Evolutionary conservation across 2,113 vertebrate species (phyloP), one percentile per base, ranked within the genome.

Genomic region (Nannospalax galili): DNA sequence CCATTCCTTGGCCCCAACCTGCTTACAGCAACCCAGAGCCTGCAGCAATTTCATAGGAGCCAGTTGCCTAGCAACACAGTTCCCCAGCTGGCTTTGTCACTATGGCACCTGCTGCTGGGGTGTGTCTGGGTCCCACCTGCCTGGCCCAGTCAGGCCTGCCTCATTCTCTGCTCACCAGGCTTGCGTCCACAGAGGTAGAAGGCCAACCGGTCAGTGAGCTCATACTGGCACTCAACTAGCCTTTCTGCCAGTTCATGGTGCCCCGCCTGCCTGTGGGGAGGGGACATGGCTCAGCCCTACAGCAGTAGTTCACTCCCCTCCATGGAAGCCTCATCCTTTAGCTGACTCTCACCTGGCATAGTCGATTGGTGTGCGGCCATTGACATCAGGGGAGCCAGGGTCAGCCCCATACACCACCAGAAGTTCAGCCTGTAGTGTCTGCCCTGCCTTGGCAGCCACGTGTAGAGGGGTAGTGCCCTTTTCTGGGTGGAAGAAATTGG

Each of bases 401-500:
- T 99, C 99, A 0, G 99, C 99, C 0, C 99, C 99, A 0, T 99
- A 99, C 5, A 99, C 99, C 62, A 99, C 99, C 6, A 99, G 98
- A 90, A 99, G 98, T 98, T 99, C 99, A 0, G 99, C 99, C 97
- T 99, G 99, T 90, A 99, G 98, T 60, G 99, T 99, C 98, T 99
- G 99, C 1, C 99, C 99, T 0, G 99, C 99, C 96, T 99, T 99
- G 96, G 99, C 99, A 0, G 99, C 99, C 84, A 99, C 99, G 0
- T 99, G 99, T 90, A 99, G 97, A 0, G 99, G 99, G 0, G 99
- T 99, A 42, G 99, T 99, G 93, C 99, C 99, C 96, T 99, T 99
- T 97, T 99, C 99, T 97, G 99, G 99, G 96, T 99, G 99, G 98
- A 99, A 99, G 98, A 99, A 99, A 98, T 99, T 99, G 98, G 99